Conservation (phyloP, 2,113 vertebrate genomes). For the Nycticorax nycticorax region DNA sequence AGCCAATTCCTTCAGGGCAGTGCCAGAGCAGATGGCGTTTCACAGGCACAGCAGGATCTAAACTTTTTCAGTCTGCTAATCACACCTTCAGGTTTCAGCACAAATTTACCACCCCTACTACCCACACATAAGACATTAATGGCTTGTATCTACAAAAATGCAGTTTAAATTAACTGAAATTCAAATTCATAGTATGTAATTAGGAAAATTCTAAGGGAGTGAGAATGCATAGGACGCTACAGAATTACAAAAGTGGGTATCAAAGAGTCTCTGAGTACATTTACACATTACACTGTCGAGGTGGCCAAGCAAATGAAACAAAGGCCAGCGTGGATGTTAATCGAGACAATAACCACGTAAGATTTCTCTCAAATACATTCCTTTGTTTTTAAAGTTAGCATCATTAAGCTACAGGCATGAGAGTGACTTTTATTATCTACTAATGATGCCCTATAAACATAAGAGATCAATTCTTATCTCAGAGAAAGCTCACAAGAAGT, state of each 20-base stretch:
- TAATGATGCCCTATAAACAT: background rate
- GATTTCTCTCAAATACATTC: background rate
- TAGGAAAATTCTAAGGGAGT: background rate
- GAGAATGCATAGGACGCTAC: background rate
- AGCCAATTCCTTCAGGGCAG: background rate
- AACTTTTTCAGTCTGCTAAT: background rate
- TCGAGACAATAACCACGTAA: background rate
- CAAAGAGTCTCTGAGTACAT: background rate
- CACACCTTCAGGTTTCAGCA: background rate
- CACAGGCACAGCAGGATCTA: background rate
- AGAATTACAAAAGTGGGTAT: background rate
- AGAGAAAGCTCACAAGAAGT: background rate
- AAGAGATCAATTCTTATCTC: background rate
- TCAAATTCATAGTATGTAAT: background rate
- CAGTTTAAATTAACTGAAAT: background rate
- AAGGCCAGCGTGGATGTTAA: background rate
- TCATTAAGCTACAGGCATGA: background rate
- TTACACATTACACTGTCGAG: background rate
- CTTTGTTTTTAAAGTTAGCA: background rate
- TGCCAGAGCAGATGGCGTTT: conserved; percentile 7
- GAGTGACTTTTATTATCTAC: background rate
- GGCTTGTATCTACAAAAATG: background rate
- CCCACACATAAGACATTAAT: background rate
- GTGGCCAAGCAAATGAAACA: background rate
- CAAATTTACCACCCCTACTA: background rate